Base-by-base conservation (phyloP, 2,888 invertebrate species). In the Drosophila nigritarsus region DNA sequence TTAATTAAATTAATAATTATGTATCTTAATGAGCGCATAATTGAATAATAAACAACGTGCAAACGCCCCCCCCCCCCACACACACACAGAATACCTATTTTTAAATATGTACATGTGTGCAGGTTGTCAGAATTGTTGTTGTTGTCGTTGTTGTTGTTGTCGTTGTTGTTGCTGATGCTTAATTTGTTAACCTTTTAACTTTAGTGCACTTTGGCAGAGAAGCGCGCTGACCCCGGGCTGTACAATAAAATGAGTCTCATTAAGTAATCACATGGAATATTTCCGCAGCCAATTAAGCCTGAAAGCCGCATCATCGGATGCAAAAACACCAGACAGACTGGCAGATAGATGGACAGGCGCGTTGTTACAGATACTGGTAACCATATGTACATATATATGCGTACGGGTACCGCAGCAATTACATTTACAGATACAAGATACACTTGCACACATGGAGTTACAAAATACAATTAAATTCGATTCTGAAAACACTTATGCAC, bases 191-290 rank as follows among this genome's bases (percentile, higher is more conserved):
- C 87, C 87, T 87, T 87, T 84, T 76, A 89, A 89, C 87, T 83
- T 89, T 73, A 68, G 78, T 65, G 70, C 75, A 79, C 78, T 88
- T 80, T 70, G 56, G 78, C 63, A 53, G 71, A 55, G 78, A 65
- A 49, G 27, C 32, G 40, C 42, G 40, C 20, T 50, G 61, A 66
- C 48, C 53, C 59, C 50, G 69, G 54, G 61, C 48, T 54, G 63
- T 54, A 73, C 65, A 83, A 85, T 88, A 83, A 86, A 89, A 87
- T 77, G 87, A 66, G 68, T 74, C 89, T 88, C 90, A 90, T 88
- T 90, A 88, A 90, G 89, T 90, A 87, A 90, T 90, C 86, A 83
- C 86, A 88, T 71, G 87, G 89, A 88, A 87, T 87, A 87, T 90
- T 90, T 89, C 89, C 87, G 86, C 87, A 86, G 87, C 90, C 90